Evolutionary conservation across 2,113 vertebrate genomes (phyloP), one percentile per base, ranked within the genome.

Genomic region (Vireo altiloquus): DNA sequence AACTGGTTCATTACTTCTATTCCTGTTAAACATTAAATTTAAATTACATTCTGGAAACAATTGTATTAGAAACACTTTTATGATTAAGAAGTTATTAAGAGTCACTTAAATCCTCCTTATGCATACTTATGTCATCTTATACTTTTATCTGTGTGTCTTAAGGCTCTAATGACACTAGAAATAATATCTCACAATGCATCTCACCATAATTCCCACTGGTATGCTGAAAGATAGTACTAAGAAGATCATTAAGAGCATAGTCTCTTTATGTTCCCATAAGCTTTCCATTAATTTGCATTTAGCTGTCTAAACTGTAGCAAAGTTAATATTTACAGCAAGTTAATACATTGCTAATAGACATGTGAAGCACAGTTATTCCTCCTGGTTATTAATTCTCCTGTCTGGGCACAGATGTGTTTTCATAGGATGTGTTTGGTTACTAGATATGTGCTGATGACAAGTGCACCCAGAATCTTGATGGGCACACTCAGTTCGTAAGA

Each of bases 281-380:
- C 47, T 87, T 92, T 91, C 90, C 61, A 75, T 81, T 96, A 94
- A 97, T 97, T 97, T 96, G 91, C 80, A 72, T 96, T 97, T 97
- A 95, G 91, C 82, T 79, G 83, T 80, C 95, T 94, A 81, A 96
- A 85, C 82, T 94, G 23, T 71, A 69, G 92, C 50, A 84, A 94
- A 97, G 92, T 96, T 97, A 94, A 96, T 96, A 96, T 97, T 98
- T 97, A 97, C 94, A 95, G 85, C 50, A 31, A 96, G 78, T 80
- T 96, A 86, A 97, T 93, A 83, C 61, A 57, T 91, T 96, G 60
- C 96, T 97, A 95, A 94, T 86, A 90, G 79, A 81, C 92, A 92
- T 70, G 68, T 87, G 82, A 95, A 95, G 80, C 53, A 56, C 46
- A 56, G 40, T 95, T 96, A 87, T 65, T 93, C 76, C 66, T 94